A percentile compares a stretch with the other conserved stretches of the same genome.
Evolutionary conservation across 2,888 invertebrate species (phyloP).

Genomic region (Trachelus troglodyta): DNA sequence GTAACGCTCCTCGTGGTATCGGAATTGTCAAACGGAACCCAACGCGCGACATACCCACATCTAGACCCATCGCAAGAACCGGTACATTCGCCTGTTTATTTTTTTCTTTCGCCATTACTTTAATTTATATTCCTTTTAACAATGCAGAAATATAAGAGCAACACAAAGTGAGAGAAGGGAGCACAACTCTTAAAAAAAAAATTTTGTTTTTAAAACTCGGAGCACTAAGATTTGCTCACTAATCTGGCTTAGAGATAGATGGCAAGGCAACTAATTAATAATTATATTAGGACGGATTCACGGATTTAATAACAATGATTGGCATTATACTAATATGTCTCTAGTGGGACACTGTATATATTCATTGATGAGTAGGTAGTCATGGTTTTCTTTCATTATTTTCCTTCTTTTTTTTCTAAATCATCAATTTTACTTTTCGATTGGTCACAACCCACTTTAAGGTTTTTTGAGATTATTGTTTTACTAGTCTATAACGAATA

Average conservation of each 20-base stretch:
- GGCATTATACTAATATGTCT: not conserved
- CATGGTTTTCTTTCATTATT: conserved; percentile 13
- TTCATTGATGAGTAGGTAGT: not conserved
- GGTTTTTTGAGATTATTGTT: not conserved
- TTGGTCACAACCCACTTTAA: not conserved
- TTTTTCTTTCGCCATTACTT: conserved; percentile 14
- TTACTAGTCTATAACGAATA: not conserved
- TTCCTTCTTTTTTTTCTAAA: not conserved
- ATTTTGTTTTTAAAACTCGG: not conserved
- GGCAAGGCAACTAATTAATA: not conserved
- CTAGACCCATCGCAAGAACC: conserved; percentile 74
- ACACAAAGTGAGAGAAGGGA: not conserved
- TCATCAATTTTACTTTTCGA: not conserved
- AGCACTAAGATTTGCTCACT: not conserved
- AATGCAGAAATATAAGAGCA: not conserved
- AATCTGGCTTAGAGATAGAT: not conserved
- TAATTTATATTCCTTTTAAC: conserved; percentile 1
- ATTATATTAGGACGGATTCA: not conserved
- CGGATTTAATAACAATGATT: not conserved
- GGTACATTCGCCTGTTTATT: conserved; percentile 69
- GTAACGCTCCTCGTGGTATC: conserved; percentile 70
- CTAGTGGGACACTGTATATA: not conserved
- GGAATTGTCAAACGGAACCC: conserved; percentile 67
- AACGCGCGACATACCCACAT: conserved; percentile 67
- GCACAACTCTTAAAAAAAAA: not conserved